Conservation (phyloP, 2,113 vertebrate species). For the Theropithecus gelada region DNA sequence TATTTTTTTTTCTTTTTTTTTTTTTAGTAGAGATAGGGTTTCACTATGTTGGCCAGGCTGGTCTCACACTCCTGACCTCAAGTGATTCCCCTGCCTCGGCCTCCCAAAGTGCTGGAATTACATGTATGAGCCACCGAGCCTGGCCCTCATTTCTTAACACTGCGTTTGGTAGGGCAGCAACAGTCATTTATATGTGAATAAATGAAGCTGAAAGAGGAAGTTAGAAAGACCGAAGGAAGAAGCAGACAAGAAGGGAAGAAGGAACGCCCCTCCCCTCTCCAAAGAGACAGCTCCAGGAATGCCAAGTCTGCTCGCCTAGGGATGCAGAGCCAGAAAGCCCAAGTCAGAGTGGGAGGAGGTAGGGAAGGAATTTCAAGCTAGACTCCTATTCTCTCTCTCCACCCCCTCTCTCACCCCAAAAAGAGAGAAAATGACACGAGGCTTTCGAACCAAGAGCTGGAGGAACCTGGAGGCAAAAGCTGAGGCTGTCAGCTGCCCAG, state of each 20-base stretch:
- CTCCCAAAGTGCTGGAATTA: not conserved
- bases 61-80: too few species aligned
- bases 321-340: not conserved
- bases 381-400: not conserved
- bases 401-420: not conserved
- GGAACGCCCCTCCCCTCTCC: not conserved
- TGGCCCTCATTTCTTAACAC: not conserved
- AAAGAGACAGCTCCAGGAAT: not conserved
- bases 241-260: not conserved
- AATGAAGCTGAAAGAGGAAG: not conserved
- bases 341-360: not conserved
- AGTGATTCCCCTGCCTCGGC: too few species aligned
- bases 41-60: too few species aligned
- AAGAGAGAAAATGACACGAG: not conserved
- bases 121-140: not conserved
- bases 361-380: not conserved
- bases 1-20: too few species aligned
- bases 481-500: not conserved
- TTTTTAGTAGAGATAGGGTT: too few species aligned
- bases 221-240: not conserved
- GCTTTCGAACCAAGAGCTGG: slow-evolving; percentile 30
- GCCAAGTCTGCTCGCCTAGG: not conserved
- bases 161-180: not conserved
- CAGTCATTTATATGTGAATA: not conserved
- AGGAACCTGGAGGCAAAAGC: not conserved